Evolutionary conservation across 2,113 vertebrate species (phyloP).

Genomic region (Scortum barcoo): DNA sequence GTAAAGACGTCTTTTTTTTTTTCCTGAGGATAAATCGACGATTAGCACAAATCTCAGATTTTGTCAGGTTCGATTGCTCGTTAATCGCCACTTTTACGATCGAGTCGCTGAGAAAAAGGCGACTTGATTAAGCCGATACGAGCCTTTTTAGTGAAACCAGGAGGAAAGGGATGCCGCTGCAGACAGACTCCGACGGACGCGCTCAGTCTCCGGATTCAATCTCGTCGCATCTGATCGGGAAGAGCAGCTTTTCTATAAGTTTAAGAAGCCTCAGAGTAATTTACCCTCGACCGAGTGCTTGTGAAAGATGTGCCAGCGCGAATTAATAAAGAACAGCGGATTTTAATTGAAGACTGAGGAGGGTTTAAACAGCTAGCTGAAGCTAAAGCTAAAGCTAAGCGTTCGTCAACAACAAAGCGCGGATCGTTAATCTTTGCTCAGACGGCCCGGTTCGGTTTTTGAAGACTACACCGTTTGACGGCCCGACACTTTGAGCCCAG

Average conservation of each 20-base stretch:
- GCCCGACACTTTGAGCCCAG: not conserved
- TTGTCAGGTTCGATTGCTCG: conserved; percentile 13
- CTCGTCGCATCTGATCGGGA: conserved; percentile 80
- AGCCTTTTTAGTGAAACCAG: conserved; percentile 59
- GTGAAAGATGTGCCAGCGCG: conserved; percentile 52
- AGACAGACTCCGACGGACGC: conserved; percentile 77
- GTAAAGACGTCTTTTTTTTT: not conserved
- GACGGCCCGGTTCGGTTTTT: not conserved
- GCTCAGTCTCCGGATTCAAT: conserved; percentile 78
- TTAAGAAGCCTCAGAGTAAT: conserved; percentile 70
- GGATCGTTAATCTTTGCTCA: conserved; percentile 48
- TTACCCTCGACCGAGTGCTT: conserved; percentile 80
- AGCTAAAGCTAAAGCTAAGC: conserved; percentile 36
- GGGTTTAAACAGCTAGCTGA: not conserved
- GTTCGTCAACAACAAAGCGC: conserved; percentile 55
- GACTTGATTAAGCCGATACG: conserved; percentile 74
- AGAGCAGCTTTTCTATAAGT: conserved; percentile 81
- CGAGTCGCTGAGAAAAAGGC: conserved; percentile 78
- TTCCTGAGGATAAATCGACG: conserved; percentile 7
- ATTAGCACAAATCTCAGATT: not conserved
- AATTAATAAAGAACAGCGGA: conserved; percentile 40
- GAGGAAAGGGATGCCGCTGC: conserved; percentile 85
- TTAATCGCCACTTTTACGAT: conserved; percentile 50
- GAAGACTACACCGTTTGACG: too few relatives aligned
- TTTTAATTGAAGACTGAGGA: conserved; percentile 24